phyloP scores from a whole-genome alignment of 2,888 invertebrate species.

The Heliconius hortense region DNA sequence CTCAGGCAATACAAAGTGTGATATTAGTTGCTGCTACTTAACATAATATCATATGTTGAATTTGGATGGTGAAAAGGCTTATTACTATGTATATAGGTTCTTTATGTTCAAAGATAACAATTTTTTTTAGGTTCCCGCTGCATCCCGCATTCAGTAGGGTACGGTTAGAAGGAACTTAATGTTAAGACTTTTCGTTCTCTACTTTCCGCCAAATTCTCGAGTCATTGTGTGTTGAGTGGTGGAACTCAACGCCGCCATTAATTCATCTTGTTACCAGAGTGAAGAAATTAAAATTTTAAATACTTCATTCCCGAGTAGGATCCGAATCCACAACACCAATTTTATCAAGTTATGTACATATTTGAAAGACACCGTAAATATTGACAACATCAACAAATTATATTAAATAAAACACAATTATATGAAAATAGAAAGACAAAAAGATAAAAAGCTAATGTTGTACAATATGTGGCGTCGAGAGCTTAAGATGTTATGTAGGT shows the following conservation, averaged over 20 bases:
- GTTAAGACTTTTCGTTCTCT: too few species aligned
- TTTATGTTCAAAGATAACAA: too few species aligned
- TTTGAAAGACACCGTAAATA: background rate
- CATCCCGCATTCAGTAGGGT: too few species aligned
- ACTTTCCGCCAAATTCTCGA: too few species aligned
- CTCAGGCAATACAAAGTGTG: background rate
- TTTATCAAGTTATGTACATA: background rate
- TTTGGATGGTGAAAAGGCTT: background rate
- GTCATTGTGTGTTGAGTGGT: too few species aligned
- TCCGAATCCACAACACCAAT: background rate
- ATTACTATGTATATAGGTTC: too few species aligned
- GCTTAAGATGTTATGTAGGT: constrained; percentile 34
- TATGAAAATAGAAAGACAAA: background rate
- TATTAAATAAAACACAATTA: background rate
- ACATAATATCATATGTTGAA: background rate
- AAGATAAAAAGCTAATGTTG: constrained; percentile 27
- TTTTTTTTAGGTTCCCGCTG: too few species aligned
- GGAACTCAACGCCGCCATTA: too few species aligned
- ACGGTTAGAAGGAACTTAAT: too few species aligned
- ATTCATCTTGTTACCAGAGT: too few species aligned
- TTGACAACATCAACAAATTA: background rate
- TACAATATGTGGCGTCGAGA: constrained; percentile 21
- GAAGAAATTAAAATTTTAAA: too few species aligned
- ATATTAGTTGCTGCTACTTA: background rate
- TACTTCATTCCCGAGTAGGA: too few species aligned